Conservation (phyloP, 2,113 vertebrate species). For the Tyrannus savana region DNA sequence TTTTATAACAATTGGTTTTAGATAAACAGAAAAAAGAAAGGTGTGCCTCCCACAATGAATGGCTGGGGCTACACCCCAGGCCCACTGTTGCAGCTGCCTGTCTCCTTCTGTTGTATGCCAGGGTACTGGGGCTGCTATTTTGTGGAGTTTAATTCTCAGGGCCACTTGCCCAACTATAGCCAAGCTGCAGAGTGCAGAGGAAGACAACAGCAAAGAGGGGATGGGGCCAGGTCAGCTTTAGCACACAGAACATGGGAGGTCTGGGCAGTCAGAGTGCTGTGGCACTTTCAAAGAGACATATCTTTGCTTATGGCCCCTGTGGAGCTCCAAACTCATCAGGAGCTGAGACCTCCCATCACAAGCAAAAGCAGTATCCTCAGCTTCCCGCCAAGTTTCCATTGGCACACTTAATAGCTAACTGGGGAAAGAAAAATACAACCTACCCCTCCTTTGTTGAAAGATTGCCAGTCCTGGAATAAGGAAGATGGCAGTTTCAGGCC, state of each 20-base stretch:
- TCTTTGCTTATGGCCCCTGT: neutral
- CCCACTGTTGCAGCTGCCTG: neutral
- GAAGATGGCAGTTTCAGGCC: slow-evolving; percentile 38
- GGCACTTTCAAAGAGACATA: neutral
- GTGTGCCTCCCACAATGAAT: neutral
- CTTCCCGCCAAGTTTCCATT: slow-evolving; percentile 62
- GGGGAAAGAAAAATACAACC: slow-evolving; percentile 61
- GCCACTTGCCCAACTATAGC: neutral
- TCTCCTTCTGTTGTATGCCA: neutral
- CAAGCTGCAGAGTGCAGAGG: neutral
- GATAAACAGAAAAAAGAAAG: neutral
- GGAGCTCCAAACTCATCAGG: neutral
- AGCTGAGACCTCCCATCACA: neutral
- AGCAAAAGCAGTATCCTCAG: slow-evolving; percentile 25
- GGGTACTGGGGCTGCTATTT: neutral
- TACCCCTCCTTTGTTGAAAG: slow-evolving; percentile 43
- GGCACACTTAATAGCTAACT: slow-evolving; percentile 47
- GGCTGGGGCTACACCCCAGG: neutral
- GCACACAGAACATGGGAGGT: neutral
- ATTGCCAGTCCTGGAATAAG: slow-evolving; percentile 38
- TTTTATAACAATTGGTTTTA: neutral
- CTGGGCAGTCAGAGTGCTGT: neutral
- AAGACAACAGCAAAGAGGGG: neutral
- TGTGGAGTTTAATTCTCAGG: neutral
- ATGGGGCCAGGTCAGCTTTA: neutral